A percentile compares a stretch with the other conserved stretches of the same genome.
phyloP scores from a whole-genome alignment of 2,113 vertebrate species.

The Grallaria varia region DNA sequence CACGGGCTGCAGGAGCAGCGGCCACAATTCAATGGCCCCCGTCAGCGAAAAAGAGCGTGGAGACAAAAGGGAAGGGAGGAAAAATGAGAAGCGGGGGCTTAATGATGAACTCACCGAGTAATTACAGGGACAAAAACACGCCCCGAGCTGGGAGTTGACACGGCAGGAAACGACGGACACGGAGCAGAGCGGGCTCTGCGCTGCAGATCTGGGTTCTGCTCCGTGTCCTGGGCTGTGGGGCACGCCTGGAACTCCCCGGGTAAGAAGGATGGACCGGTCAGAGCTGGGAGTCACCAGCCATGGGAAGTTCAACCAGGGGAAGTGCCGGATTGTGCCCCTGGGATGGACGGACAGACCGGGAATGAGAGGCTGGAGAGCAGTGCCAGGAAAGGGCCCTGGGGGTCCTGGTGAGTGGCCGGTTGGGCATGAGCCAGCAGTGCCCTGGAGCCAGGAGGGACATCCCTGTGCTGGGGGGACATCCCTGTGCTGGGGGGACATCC shows the following conservation, averaged over 20 bases:
- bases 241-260: rapidly evolving
- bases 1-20: background rate
- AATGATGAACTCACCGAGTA: background rate
- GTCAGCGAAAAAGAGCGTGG: background rate
- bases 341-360: too few relatives aligned
- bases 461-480: too few relatives aligned
- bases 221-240: background rate
- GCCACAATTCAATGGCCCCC: background rate
- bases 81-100: background rate
- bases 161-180: background rate
- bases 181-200: background rate
- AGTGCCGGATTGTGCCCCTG: too few relatives aligned
- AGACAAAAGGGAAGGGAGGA: background rate
- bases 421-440: too few relatives aligned
- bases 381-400: too few relatives aligned
- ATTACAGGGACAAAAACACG: background rate
- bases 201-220: background rate
- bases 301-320: too few relatives aligned
- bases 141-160: background rate
- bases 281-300: too few relatives aligned
- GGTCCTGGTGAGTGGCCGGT: too few relatives aligned
- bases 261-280: background rate
- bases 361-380: too few relatives aligned
- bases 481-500: too few relatives aligned
- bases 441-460: too few relatives aligned